These are phyloP conservation scores for Eremophila alpestris DNA, from an alignment of 2,797 vertebrate species.

Conservation along the genomic window DNA sequence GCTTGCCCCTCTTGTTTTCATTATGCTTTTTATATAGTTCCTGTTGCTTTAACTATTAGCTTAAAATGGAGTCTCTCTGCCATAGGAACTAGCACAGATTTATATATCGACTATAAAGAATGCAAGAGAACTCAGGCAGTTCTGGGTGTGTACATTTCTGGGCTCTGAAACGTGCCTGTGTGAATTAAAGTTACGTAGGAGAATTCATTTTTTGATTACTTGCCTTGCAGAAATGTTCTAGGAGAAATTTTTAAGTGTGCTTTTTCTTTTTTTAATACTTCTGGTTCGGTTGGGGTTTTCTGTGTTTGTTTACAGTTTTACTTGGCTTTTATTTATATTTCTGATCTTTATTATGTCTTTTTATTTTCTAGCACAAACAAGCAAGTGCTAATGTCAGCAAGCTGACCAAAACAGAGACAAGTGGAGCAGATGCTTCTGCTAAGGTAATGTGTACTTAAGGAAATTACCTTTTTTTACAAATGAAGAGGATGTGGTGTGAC, in stretches of 20 bases:
- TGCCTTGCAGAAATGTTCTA: background rate
- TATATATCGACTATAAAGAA: accelerated
- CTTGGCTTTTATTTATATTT: background rate
- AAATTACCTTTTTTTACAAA: background rate
- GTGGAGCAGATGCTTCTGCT: background rate
- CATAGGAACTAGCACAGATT: background rate
- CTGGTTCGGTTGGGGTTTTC: accelerated
- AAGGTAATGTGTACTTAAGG: slow-evolving; percentile 16
- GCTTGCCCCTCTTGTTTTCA: background rate
- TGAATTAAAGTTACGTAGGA: background rate
- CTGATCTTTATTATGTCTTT: background rate
- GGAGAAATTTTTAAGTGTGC: background rate
- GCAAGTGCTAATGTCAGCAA: background rate
- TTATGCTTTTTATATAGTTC: background rate
- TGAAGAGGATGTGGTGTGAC: background rate
- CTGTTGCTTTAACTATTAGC: background rate
- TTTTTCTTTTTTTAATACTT: background rate
- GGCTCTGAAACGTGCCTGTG: background rate
- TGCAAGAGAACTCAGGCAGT: background rate
- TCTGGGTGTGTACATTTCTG: background rate
- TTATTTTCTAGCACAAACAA: slow-evolving; percentile 45
- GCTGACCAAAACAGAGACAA: background rate
- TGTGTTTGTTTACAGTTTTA: background rate
- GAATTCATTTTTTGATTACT: background rate
- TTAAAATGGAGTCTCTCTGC: background rate